Percentiles rank a stretch among this genome's conserved stretches.
These are phyloP conservation scores for Falco columbarius DNA, from an alignment of 2,797 vertebrate genomes.

Conservation along the genomic window DNA sequence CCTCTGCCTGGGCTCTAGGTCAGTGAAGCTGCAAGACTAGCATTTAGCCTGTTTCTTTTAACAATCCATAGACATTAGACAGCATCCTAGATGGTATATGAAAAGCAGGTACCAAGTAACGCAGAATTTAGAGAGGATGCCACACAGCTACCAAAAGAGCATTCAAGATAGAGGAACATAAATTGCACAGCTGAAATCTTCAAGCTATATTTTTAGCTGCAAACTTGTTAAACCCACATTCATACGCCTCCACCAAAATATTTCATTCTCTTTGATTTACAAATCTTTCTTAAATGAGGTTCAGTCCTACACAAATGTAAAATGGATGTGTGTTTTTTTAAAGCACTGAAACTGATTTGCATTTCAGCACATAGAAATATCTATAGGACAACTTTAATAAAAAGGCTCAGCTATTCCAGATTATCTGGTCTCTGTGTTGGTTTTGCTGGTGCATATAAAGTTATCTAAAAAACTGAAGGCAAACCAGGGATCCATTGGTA, in stretches of 20 bases:
- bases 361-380: neutral
- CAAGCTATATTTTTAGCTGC: slow-evolving; percentile 57
- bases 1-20: neutral
- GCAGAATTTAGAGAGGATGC: neutral
- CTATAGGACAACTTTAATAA: neutral
- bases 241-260: slow-evolving; percentile 72
- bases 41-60: neutral
- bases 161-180: neutral
- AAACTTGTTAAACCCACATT: slow-evolving; percentile 71
- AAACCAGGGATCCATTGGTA: slow-evolving; percentile 64
- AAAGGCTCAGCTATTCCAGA: slow-evolving; percentile 8
- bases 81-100: neutral
- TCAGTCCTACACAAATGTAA: slow-evolving; percentile 42
- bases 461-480: slow-evolving; percentile 53
- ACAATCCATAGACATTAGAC: neutral
- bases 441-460: slow-evolving; percentile 21
- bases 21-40: neutral
- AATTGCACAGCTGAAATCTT: slow-evolving; percentile 25
- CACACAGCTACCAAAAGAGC: neutral
- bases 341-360: slow-evolving; percentile 34
- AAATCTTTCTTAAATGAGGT: slow-evolving; percentile 73
- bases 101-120: neutral
- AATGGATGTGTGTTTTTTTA: slow-evolving; percentile 42
- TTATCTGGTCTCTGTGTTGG: slow-evolving; percentile 20
- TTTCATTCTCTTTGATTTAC: slow-evolving; percentile 80